Percentiles rank a stretch among this genome's conserved stretches.
Conservation (phyloP, 1,140 invertebrate genomes). For the Triops cancriformis region DNA sequence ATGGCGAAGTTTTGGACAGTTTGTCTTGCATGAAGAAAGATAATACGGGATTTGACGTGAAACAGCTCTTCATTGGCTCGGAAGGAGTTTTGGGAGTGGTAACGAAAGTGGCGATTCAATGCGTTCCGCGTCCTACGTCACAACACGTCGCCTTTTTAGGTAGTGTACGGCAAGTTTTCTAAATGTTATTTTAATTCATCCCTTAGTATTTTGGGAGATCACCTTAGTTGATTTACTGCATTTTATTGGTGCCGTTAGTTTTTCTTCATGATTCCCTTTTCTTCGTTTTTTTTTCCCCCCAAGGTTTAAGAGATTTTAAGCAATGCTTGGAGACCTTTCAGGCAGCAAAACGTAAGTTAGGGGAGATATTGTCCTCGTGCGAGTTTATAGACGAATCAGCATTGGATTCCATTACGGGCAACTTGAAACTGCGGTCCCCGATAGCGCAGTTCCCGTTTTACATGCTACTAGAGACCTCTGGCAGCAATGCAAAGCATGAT, state of each 20-base stretch:
- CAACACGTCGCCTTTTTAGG: conserved; percentile 80
- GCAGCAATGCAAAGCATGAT: conserved; percentile 63
- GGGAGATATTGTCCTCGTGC: conserved; percentile 86
- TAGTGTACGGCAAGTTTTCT: conserved; percentile 41
- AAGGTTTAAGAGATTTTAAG: conserved; percentile 64
- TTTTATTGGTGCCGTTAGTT: neutral
- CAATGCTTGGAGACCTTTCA: conserved; percentile 64
- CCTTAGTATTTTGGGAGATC: too few species aligned
- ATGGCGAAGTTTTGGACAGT: conserved; percentile 78
- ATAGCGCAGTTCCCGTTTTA: conserved; percentile 69
- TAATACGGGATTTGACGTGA: conserved; percentile 94
- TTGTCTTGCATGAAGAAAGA: conserved; percentile 85
- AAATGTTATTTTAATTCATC: too few species aligned
- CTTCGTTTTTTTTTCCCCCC: conserved; percentile 22
- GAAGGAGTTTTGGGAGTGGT: conserved; percentile 94
- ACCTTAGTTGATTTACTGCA: too few species aligned
- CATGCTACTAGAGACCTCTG: conserved; percentile 82
- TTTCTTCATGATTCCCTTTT: conserved; percentile 17
- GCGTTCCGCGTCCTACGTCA: conserved; percentile 67
- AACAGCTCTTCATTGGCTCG: conserved; percentile 94
- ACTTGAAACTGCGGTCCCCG: conserved; percentile 56
- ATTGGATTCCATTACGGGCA: conserved; percentile 49
- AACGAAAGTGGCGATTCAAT: conserved; percentile 84
- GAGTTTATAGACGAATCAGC: conserved; percentile 79
- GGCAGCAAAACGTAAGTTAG: conserved; percentile 60